Evolutionary conservation across 2,113 vertebrate species (phyloP).

Genomic region (Boulengeromyrus knoepffleri): DNA sequence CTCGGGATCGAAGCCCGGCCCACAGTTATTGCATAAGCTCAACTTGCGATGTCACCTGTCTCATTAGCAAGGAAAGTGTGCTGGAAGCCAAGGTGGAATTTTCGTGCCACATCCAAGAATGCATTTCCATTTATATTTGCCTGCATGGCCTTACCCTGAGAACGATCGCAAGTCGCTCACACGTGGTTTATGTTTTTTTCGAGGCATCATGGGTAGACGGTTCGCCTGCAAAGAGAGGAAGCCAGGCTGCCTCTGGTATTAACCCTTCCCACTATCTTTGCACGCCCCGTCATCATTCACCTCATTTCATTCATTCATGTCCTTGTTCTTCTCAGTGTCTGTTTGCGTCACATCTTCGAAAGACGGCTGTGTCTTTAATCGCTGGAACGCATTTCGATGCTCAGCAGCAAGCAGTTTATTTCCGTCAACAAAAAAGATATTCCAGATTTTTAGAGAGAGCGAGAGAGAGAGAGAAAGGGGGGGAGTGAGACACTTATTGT

Average conservation of each 20-base stretch:
- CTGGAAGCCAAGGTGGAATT: not conserved
- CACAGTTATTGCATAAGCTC: conserved; percentile 4
- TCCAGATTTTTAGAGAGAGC: not conserved
- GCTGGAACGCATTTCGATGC: not conserved
- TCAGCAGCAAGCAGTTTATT: not conserved
- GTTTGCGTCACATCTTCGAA: not conserved
- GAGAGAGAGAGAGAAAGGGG: not conserved
- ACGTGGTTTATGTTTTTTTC: not conserved
- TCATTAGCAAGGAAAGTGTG: not conserved
- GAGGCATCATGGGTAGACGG: not conserved
- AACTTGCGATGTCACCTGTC: not conserved
- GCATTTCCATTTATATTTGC: not conserved
- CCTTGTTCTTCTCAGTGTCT: not conserved
- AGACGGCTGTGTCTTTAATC: not conserved
- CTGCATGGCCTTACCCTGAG: not conserved
- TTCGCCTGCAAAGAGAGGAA: not conserved
- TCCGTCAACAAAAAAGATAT: not conserved
- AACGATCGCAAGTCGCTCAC: not conserved
- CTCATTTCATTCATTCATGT: not conserved
- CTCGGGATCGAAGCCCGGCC: not conserved
- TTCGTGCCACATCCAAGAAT: not conserved
- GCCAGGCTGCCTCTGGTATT: not conserved
- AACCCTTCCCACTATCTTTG: not conserved
- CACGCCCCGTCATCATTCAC: not conserved
- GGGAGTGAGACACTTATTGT: not conserved